Evolutionary conservation across 2,113 vertebrate species (phyloP).

Genomic region (Oplegnathus fasciatus): DNA sequence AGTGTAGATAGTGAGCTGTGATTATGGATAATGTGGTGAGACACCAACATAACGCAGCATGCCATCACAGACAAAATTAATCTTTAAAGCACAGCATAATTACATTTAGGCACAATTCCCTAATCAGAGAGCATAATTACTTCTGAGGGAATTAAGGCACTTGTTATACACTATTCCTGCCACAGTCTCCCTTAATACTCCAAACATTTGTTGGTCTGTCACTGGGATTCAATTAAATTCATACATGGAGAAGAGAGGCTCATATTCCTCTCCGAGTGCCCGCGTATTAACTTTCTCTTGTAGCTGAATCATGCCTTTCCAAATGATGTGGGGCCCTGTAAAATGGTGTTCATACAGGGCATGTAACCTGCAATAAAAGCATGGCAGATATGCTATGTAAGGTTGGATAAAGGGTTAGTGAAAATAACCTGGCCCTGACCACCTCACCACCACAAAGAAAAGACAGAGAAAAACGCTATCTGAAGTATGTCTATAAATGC

Average conservation of each 20-base stretch:
- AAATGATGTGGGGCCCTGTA: not conserved
- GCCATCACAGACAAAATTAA: conserved; percentile 80
- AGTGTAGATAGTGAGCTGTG: conserved; percentile 76
- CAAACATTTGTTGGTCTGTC: conserved; percentile 47
- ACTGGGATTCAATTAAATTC: conserved; percentile 64
- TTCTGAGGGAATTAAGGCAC: conserved; percentile 74
- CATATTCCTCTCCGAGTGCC: conserved; percentile 22
- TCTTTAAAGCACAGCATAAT: conserved; percentile 83
- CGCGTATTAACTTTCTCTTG: conserved; percentile 19
- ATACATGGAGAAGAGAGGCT: conserved; percentile 38
- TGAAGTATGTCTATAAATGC: not conserved
- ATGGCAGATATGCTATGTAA: conserved; percentile 11
- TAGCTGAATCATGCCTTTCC: not conserved
- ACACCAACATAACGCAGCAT: conserved; percentile 75
- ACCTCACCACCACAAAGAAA: not conserved
- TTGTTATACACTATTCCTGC: conserved; percentile 66
- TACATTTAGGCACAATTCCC: conserved; percentile 79
- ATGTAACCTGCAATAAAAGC: conserved; percentile 14
- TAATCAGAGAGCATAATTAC: conserved; percentile 83
- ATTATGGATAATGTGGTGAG: conserved; percentile 81
- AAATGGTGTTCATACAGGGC: conserved; percentile 13
- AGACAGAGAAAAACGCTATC: not conserved
- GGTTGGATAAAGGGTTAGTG: conserved; percentile 4
- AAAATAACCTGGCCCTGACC: not conserved
- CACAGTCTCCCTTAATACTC: conserved; percentile 52